phyloP scores from a whole-genome alignment of 2,888 invertebrate species.

The Penaeus monodon region DNA sequence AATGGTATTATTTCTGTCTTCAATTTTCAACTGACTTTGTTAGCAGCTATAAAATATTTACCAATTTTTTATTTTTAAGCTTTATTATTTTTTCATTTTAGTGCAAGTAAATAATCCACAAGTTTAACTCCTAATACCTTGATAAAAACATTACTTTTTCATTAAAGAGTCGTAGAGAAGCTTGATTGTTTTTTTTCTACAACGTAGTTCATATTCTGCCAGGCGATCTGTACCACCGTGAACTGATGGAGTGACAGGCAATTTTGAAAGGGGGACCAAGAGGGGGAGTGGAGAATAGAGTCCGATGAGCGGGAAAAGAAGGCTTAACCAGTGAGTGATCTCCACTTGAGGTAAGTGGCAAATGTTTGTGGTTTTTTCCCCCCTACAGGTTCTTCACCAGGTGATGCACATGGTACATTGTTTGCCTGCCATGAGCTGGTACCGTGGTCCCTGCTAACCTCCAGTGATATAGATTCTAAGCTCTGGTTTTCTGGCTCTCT shows the following conservation, averaged over 20 bases:
- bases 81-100: no score
- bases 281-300: slow-evolving; percentile 12
- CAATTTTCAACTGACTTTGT: no score
- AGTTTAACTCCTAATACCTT: no score
- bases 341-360: slow-evolving; percentile 59
- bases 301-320: slow-evolving; percentile 35
- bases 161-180: no score
- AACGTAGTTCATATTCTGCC: no score
- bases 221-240: neutral
- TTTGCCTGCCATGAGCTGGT: slow-evolving; percentile 35
- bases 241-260: slow-evolving; percentile 21
- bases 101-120: no score
- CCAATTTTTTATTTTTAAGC: no score
- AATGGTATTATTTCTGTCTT: no score
- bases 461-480: neutral
- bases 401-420: slow-evolving; percentile 53
- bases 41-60: no score
- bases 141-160: no score
- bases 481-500: neutral
- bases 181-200: neutral
- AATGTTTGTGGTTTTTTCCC: slow-evolving; percentile 32
- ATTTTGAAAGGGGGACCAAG: slow-evolving; percentile 8
- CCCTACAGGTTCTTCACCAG: slow-evolving; percentile 57
- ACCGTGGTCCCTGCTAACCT: slow-evolving; percentile 31
- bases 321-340: slow-evolving; percentile 61